Conservation (phyloP, 2,888 invertebrate species). For the Axea sp. region DNA sequence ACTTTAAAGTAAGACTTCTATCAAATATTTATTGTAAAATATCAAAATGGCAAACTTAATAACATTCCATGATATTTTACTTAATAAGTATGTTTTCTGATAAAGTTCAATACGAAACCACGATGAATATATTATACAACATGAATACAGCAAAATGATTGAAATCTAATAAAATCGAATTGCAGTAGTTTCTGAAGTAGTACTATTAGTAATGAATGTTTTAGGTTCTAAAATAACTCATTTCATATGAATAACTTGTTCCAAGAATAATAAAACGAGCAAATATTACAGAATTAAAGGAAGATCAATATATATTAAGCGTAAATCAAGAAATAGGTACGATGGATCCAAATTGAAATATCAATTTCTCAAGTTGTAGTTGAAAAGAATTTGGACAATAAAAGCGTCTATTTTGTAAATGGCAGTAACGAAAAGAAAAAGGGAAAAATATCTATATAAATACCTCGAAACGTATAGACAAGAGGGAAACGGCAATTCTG, state of each 20-base stretch:
- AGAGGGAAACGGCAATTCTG: conserved; percentile 56
- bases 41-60: conserved; percentile 21
- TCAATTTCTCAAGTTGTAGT: conserved; percentile 36
- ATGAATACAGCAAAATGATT: too few relatives aligned
- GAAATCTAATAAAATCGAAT: too few relatives aligned
- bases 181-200: too few relatives aligned
- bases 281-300: too few relatives aligned
- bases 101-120: too few relatives aligned
- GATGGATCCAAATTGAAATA: conserved; percentile 38
- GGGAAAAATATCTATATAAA: conserved; percentile 51
- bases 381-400: conserved; percentile 46
- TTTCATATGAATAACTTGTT: too few relatives aligned
- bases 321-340: conserved; percentile 7
- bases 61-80: too few relatives aligned
- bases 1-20: conserved; percentile 33
- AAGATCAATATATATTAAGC: not conserved
- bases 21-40: conserved; percentile 32
- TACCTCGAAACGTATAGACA: conserved; percentile 52
- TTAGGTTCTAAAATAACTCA: too few relatives aligned
- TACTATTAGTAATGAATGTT: too few relatives aligned
- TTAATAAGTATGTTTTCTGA: too few relatives aligned
- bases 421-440: conserved; percentile 44
- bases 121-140: too few relatives aligned
- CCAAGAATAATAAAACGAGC: too few relatives aligned
- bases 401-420: conserved; percentile 48